Evolutionary conservation across 2,888 invertebrate species (phyloP), one percentile per base, ranked within the genome.

Genomic region (Salticus scenicus): DNA sequence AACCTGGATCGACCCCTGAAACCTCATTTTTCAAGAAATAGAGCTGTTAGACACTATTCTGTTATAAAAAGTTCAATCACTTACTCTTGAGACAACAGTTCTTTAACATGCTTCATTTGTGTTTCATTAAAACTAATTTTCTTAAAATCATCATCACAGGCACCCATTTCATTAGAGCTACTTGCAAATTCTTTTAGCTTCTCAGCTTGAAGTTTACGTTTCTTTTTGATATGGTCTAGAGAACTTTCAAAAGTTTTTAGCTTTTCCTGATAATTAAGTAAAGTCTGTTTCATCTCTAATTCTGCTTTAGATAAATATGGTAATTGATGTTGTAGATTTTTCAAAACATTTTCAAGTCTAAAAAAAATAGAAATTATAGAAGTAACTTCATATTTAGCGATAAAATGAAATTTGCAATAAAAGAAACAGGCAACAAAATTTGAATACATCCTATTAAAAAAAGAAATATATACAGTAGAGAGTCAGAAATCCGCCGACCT

Each of bases 291-390:
- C 86, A 87, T 87, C 7, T 77, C 75, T 27, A 80, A 33, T 73
- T 87, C 86, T 27, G 86, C 72, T 64, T 77, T 73, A 27, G 86
- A 81, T 20, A 77, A 73, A 27, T 76, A 64, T 14, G 80, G 86
- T 8, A 71, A 47, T 41, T 72, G 57, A 31, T 76, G 67, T 14
- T 81, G 76, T 5, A 73, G 31, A 42, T 81, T 80, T 28, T 81
- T 76, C 2, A 87, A 70, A 14, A 87, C 30, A 10, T 64, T 69
- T 69, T 87, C 86, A 14, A 87, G 77, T 42, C 86, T 87, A n/a
- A 67, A 87, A 67, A 24, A 37, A 1, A 78, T 57, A 27, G 10
- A 69, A n/a, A 42, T 0, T 1, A n/a, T 1, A n/a, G n/a, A n/a
- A n/a, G n/a, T n/a, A n/a, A n/a, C n/a, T n/a, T n/a, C n/a, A n/a